Conservation (phyloP, 1,140 invertebrate species). For the Dendroctonus valens region DNA sequence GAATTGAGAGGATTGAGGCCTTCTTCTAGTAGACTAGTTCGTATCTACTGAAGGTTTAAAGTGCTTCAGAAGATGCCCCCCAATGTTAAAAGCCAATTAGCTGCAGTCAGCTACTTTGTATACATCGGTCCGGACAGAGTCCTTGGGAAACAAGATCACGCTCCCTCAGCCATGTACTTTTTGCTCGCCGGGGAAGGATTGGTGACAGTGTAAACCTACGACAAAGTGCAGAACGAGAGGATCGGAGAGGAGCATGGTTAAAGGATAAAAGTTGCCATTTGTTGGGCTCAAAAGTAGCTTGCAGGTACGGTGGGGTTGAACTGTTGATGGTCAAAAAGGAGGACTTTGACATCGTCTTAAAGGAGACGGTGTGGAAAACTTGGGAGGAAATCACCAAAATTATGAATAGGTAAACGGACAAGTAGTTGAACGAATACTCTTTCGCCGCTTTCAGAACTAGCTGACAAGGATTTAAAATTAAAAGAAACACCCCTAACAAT, state of each 20-base stretch:
- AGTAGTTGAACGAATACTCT: too few relatives aligned
- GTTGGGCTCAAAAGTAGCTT: constrained; percentile 24
- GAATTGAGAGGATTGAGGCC: background rate
- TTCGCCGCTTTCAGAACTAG: background rate
- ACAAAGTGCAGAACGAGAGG: constrained; percentile 54
- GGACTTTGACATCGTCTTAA: constrained; percentile 61
- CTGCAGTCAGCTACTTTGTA: constrained; percentile 56
- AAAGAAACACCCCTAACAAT: background rate
- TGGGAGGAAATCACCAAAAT: constrained; percentile 61
- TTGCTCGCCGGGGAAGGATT: constrained; percentile 58
- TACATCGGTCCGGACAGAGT: constrained; percentile 56
- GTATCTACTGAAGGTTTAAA: constrained; percentile 46
- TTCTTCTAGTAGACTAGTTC: background rate
- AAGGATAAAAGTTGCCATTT: background rate
- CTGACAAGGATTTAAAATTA: background rate
- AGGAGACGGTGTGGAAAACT: constrained; percentile 56
- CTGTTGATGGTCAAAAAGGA: constrained; percentile 42
- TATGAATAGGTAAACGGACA: constrained; percentile 45
- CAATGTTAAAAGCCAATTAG: constrained; percentile 56
- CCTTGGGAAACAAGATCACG: constrained; percentile 58
- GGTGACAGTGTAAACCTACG: constrained; percentile 53
- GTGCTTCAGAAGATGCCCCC: constrained; percentile 59
- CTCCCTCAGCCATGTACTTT: constrained; percentile 56
- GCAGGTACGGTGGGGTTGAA: constrained; percentile 51
- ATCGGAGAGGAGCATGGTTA: constrained; percentile 43